Percentiles rank a stretch among this genome's conserved stretches.
These are phyloP conservation scores for Takifugu rubripes DNA, from an alignment of 2,797 vertebrate species.

Conservation along the genomic window DNA sequence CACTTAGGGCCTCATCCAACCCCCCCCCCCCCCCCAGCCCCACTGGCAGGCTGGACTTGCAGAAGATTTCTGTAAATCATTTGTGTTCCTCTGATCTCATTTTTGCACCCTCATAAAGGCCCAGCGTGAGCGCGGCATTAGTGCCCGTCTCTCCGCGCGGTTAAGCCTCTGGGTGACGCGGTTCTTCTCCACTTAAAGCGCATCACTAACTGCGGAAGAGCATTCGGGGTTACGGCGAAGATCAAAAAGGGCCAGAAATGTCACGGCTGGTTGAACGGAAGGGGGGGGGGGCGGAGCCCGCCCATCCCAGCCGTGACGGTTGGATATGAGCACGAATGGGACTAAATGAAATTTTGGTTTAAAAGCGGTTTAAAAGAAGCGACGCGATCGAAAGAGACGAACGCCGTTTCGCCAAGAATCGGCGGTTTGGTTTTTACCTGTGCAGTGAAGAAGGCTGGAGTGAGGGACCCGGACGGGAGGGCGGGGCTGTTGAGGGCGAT, in stretches of 20 bases:
- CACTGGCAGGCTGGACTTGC: slow-evolving; percentile 39
- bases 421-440: slow-evolving; percentile 76
- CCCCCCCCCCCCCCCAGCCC: neutral
- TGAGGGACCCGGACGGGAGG: slow-evolving; percentile 89
- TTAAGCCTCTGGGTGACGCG: slow-evolving; percentile 15
- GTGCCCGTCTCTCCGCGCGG: slow-evolving; percentile 9
- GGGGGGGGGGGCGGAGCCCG: too few relatives aligned
- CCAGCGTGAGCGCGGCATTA: slow-evolving; percentile 5
- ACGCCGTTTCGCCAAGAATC: too few relatives aligned
- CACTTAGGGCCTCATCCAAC: slow-evolving; percentile 63
- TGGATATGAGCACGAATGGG: neutral
- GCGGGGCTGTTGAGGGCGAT: slow-evolving; percentile 94
- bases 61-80: slow-evolving; percentile 62
- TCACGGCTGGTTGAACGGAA: neutral
- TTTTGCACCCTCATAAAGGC: slow-evolving; percentile 36
- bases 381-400: too few relatives aligned
- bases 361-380: too few relatives aligned
- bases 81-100: slow-evolving; percentile 61
- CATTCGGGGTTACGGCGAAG: slow-evolving; percentile 1
- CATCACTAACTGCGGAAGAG: neutral
- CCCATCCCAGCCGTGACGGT: too few relatives aligned
- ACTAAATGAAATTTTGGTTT: too few relatives aligned
- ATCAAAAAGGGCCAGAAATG: slow-evolving; percentile 13
- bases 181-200: slow-evolving; percentile 2
- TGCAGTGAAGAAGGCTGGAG: slow-evolving; percentile 92